Evolutionary conservation across 1,140 invertebrate species (phyloP).

Genomic region (Batillaria attramentaria): DNA sequence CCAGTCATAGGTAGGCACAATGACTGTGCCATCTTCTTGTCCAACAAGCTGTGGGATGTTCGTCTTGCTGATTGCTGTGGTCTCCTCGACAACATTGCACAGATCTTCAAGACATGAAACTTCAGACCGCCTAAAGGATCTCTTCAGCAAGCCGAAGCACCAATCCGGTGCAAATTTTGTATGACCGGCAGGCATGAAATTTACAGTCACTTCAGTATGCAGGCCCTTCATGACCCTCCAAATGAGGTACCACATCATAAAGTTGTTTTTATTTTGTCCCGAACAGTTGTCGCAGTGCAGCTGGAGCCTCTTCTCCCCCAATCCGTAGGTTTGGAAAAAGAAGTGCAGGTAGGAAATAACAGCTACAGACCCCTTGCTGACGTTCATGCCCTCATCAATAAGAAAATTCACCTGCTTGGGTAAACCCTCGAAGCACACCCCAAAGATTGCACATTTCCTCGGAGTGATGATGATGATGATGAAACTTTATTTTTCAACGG

Average conservation of each 20-base stretch:
- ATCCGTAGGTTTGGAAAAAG: background rate
- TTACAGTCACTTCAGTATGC: conserved; percentile 33
- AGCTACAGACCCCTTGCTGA: background rate
- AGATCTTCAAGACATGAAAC: conserved; percentile 42
- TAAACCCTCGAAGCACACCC: background rate
- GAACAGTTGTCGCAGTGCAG: conserved; percentile 15
- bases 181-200: conserved; percentile 53
- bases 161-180: background rate
- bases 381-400: background rate
- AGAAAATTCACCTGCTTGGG: background rate
- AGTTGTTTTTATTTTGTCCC: background rate
- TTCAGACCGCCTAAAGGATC: conserved; percentile 30
- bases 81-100: background rate
- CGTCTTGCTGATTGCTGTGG: background rate
- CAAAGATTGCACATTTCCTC: background rate
- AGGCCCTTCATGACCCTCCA: background rate
- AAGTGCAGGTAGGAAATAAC: background rate
- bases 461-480: too few species aligned
- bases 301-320: background rate
- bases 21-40: background rate
- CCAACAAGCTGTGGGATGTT: conserved; percentile 1
- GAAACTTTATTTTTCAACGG: too few species aligned
- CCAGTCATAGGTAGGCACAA: conserved; percentile 1
- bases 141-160: conserved; percentile 42
- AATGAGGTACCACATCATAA: background rate